Evolutionary conservation across 2,113 vertebrate genomes (phyloP).

Genomic region (Hydropotes inermis): DNA sequence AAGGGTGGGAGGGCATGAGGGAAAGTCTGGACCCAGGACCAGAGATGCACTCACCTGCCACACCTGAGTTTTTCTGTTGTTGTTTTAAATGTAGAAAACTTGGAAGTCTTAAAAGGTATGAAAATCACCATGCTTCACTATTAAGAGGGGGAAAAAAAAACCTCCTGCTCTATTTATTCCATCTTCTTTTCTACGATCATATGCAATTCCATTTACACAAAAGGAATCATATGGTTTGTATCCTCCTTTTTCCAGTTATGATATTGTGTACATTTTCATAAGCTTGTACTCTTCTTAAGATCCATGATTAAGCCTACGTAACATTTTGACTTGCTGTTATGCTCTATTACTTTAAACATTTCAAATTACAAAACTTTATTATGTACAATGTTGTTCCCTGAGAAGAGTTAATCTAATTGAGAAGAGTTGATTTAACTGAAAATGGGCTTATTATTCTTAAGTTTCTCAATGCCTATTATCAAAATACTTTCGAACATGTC

Average conservation of each 20-base stretch:
- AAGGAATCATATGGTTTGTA: not conserved
- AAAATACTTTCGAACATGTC: not conserved
- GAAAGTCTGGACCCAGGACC: not conserved
- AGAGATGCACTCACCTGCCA: not conserved
- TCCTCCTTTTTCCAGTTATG: not conserved
- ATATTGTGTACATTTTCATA: not conserved
- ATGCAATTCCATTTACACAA: not conserved
- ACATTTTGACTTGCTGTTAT: not conserved
- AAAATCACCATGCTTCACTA: not conserved
- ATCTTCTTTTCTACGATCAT: not conserved
- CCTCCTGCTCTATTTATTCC: not conserved
- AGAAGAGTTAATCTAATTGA: not conserved
- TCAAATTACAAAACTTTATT: slow-evolving; percentile 4
- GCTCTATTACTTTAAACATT: slow-evolving; percentile 27
- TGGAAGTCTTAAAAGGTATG: not conserved
- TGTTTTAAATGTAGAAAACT: not conserved
- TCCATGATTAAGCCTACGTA: not conserved
- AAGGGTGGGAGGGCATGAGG: not conserved
- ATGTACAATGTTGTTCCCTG: not conserved
- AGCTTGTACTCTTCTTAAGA: not conserved
- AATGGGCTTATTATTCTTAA: not conserved
- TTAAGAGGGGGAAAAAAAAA: not conserved
- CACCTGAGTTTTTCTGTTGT: not conserved
- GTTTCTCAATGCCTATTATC: not conserved
- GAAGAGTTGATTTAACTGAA: not conserved